Conservation (phyloP, 2,113 vertebrate species). For the Labrus mixtus region DNA sequence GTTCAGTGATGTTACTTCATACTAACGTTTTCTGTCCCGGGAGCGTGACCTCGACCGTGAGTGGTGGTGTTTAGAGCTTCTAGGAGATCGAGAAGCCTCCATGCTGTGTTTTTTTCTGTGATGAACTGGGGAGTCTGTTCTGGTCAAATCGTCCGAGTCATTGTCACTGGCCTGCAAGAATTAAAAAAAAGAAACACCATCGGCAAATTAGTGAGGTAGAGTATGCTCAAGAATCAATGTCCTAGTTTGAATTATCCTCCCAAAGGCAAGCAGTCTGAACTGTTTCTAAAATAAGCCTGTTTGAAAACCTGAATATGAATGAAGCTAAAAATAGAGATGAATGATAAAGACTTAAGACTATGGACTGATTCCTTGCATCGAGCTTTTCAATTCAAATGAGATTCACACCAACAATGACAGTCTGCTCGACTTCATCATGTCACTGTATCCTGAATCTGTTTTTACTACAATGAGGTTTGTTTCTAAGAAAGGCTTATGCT, state of each 20-base stretch:
- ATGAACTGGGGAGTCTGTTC: conserved; percentile 85
- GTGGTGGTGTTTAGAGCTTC: conserved; percentile 92
- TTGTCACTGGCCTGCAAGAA: conserved; percentile 89
- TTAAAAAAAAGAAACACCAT: not conserved
- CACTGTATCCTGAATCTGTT: not conserved
- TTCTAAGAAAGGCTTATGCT: not conserved
- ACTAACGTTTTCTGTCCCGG: conserved; percentile 89
- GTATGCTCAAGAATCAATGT: not conserved
- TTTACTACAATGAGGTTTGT: not conserved
- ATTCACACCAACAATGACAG: too few species aligned
- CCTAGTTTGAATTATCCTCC: not conserved
- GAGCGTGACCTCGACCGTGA: conserved; percentile 93
- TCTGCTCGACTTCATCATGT: not conserved
- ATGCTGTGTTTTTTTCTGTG: conserved; percentile 89
- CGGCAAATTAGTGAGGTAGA: not conserved
- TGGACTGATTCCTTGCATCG: too few species aligned
- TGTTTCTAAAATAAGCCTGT: not conserved
- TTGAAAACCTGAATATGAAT: not conserved
- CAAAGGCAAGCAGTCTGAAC: not conserved
- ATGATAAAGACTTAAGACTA: too few species aligned
- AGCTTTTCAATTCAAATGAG: too few species aligned
- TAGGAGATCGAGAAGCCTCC: conserved; percentile 91
- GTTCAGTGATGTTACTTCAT: not conserved
- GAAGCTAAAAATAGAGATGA: too few species aligned
- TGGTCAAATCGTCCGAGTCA: conserved; percentile 85